These are phyloP conservation scores for Maniola jurtina DNA, from an alignment of 1,140 invertebrate genomes.

Conservation along the genomic window DNA sequence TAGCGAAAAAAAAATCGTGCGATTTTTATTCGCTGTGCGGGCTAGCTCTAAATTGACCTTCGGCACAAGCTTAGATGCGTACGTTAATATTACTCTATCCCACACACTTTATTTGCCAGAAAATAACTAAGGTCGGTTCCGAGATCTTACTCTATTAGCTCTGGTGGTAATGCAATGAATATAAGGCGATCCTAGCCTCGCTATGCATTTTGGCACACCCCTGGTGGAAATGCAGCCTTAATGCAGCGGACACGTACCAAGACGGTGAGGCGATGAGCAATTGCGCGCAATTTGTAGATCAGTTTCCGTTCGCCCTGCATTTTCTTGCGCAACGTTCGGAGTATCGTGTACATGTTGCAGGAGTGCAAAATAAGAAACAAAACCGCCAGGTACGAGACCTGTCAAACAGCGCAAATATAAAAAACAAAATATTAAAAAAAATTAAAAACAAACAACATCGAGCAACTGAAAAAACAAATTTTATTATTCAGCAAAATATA, in stretches of 20 bases:
- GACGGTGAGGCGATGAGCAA: constrained; percentile 67
- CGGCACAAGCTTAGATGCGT: too few relatives aligned
- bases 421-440: constrained; percentile 51
- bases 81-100: too few relatives aligned
- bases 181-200: too few relatives aligned
- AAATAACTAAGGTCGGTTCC: too few relatives aligned
- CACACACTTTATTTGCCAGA: too few relatives aligned
- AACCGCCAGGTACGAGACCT: constrained; percentile 84
- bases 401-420: constrained; percentile 58
- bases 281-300: constrained; percentile 72
- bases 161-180: too few relatives aligned
- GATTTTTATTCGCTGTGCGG: too few relatives aligned
- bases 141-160: too few relatives aligned
- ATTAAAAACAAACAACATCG: constrained; percentile 5
- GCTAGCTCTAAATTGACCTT: too few relatives aligned
- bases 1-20: too few relatives aligned
- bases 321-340: constrained; percentile 93
- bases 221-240: background rate
- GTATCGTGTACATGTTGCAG: constrained; percentile 91
- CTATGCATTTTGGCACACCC: too few relatives aligned
- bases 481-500: constrained; percentile 36
- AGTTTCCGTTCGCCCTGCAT: constrained; percentile 82
- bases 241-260: constrained; percentile 57
- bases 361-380: constrained; percentile 93
- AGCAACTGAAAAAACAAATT: constrained; percentile 32